A percentile compares a stretch with the other conserved stretches of the same genome.
Conservation (phyloP, 2,113 vertebrate species). For the Colius striatus region DNA sequence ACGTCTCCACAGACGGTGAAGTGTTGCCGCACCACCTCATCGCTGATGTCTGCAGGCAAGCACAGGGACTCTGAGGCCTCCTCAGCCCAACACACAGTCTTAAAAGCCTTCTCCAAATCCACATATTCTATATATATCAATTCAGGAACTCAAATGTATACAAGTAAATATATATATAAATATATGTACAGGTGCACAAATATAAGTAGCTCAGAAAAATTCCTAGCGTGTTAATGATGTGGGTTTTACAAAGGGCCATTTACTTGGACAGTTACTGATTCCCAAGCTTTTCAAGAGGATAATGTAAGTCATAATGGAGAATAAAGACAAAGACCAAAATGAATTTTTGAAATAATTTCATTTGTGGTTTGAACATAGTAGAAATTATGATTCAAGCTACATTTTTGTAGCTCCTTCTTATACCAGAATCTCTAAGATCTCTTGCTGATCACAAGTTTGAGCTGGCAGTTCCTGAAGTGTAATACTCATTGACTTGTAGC, state of each 20-base stretch:
- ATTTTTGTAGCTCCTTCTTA: background rate
- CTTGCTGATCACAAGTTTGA: background rate
- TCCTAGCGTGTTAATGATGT: background rate
- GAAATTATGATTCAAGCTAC: background rate
- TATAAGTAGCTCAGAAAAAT: background rate
- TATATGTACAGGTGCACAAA: background rate
- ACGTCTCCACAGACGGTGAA: conserved; percentile 85
- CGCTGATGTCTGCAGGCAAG: conserved; percentile 79
- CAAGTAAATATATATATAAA: background rate
- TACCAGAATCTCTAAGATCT: background rate
- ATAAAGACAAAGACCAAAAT: background rate
- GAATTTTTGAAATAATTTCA: background rate
- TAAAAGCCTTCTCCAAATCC: background rate
- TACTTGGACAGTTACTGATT: background rate
- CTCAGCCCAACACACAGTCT: background rate
- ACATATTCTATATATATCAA: background rate
- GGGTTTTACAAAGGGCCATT: background rate
- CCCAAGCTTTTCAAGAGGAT: background rate
- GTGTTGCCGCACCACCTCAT: conserved; percentile 81
- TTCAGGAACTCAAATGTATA: background rate
- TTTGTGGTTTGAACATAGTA: background rate
- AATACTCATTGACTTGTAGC: background rate
- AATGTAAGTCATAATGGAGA: background rate
- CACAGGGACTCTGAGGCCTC: background rate
- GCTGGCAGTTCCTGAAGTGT: background rate